Evolutionary conservation across 2,113 vertebrate genomes (phyloP).

Genomic region (Pseudolaguvia tuberculata): DNA sequence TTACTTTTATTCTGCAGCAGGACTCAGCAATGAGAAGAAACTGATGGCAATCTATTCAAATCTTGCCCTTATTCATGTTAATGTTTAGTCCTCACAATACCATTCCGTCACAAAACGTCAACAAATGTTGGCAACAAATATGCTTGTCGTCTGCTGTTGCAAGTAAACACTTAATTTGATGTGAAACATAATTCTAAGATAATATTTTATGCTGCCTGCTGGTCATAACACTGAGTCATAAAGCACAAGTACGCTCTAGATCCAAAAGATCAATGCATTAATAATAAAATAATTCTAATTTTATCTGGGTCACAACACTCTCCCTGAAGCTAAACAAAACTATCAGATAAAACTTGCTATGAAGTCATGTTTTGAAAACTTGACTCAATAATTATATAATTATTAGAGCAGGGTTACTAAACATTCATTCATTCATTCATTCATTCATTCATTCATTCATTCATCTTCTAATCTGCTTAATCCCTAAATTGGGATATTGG

Average conservation of each 20-base stretch:
- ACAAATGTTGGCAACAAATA: no score
- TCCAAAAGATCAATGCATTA: constrained; percentile 23
- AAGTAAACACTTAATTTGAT: background rate
- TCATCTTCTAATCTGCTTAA: no score
- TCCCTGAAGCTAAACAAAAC: constrained; percentile 9
- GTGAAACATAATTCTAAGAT: constrained; percentile 11
- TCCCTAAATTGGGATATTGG: no score
- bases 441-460: no score
- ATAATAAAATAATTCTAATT: constrained; percentile 23
- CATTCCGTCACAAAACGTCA: background rate
- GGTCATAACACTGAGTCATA: background rate
- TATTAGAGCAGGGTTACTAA: no score
- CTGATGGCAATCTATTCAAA: background rate
- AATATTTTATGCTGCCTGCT: background rate
- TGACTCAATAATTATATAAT: constrained; percentile 12
- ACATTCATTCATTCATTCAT: no score
- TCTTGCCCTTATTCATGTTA: background rate
- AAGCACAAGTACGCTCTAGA: background rate
- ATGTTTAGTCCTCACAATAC: background rate
- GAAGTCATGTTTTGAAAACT: background rate
- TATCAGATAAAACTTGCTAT: background rate
- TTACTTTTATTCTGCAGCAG: background rate
- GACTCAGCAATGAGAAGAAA: background rate
- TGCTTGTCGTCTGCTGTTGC: background rate
- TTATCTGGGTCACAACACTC: constrained; percentile 4